Base-by-base conservation (phyloP, 2,888 invertebrate genomes). In the Epirrhoe tristata region DNA sequence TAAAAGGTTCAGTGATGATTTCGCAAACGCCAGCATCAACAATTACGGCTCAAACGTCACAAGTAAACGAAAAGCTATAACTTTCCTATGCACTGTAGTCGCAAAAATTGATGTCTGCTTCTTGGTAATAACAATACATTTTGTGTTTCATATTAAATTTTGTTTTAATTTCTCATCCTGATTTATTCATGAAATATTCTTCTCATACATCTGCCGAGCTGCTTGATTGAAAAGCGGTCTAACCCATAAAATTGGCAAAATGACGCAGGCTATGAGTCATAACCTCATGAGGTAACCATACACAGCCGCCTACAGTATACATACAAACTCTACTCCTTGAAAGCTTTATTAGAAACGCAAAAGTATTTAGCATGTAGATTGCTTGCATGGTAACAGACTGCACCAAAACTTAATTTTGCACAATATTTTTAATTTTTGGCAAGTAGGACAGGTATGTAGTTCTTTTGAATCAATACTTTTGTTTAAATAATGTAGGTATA, bases 1-100 rank as follows among this genome's bases (percentile, higher is more conserved):
- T 86, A 94, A 95, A 90, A 92, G 94, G 82, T 95, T 95, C 83
- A 94, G 94, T 87, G 95, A 95, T 88, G 95, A 95, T 87, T 90
- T 93, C 84, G 91, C 91, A 82, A 91, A 91, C 81, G 83, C 86
- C 91, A 92, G 92, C 87, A 82, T 92, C 91, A 93, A 93, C 91
- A 94, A 95, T 82, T 95, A 95, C 88, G 95, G 95, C 82, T 95
- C 95, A 73, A 95, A 95, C 81, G 93, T 91, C 79, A 82, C 94
- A 88, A 94, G 95, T 95, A 94, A 94, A 94, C 81, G 69, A 83
- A 86, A 87, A 88, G 85, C 86, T 88, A 84, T 84, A 79, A 85
- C 86, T 84, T 85, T 86, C 85, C 75, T 84, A 86, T 85, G 91
- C 93, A 93, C 93, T 77, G 90, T 92, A 92, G 91, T 85, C 83